Conservation (phyloP, 2,888 invertebrate species). For the Melanchra persicariae region DNA sequence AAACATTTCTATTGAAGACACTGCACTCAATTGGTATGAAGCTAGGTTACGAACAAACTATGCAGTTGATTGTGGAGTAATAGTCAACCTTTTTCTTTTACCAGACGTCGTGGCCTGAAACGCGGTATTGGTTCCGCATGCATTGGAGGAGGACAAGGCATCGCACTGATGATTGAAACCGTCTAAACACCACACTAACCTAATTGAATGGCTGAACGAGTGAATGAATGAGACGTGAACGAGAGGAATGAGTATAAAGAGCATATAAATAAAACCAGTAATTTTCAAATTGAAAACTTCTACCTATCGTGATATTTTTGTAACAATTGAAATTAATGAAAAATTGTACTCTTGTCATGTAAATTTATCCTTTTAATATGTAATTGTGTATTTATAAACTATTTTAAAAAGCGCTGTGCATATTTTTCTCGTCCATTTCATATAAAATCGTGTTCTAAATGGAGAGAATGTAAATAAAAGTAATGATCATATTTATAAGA, state of each 20-base stretch:
- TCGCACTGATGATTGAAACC: constrained; percentile 97
- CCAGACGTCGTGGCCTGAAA: constrained; percentile 95
- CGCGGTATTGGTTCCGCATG: constrained; percentile 98
- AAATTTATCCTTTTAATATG: constrained; percentile 3
- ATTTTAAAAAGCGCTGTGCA: background rate
- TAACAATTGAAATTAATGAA: constrained; percentile 21
- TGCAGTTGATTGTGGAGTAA: background rate
- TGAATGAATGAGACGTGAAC: constrained; percentile 43
- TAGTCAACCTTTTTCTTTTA: constrained; percentile 61
- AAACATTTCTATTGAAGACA: too few relatives aligned
- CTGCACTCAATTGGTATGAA: background rate
- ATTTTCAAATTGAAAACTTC: constrained; percentile 19
- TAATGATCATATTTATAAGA: constrained; percentile 21
- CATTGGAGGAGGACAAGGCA: constrained; percentile 99
- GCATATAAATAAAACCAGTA: constrained; percentile 13
- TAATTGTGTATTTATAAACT: constrained; percentile 4
- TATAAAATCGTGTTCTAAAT: background rate
- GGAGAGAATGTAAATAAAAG: constrained; percentile 40
- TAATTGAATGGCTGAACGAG: constrained; percentile 46
- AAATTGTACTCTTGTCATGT: constrained; percentile 7
- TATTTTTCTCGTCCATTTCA: background rate
- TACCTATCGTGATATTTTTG: constrained; percentile 27
- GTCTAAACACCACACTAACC: constrained; percentile 83
- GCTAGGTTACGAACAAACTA: background rate
- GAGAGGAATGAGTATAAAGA: constrained; percentile 25